Evolutionary conservation across 2,888 invertebrate species (phyloP), one percentile per base, ranked within the genome.

Genomic region (Tachina grossa): DNA sequence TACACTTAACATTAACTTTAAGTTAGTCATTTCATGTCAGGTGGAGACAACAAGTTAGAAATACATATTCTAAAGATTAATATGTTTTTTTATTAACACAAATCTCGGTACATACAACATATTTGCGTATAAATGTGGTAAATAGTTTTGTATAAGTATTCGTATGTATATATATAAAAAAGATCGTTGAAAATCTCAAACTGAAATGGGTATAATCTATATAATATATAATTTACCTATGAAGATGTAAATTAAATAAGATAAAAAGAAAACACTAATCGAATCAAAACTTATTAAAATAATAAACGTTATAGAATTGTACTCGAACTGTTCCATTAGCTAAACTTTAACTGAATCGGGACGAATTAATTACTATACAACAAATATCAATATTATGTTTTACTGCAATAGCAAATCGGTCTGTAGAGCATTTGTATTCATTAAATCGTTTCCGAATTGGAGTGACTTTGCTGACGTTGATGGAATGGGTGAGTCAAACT

Each of bases 321-420:
- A 53, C 45, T 75, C 43, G 39, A 43, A 75, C 8, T 61, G 47
- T 75, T 63, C 49, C 19, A 19, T 63, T 77, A 79, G 66, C 66
- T 74, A 80, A n/a, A 16, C 68, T 49, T 31, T 57, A 16, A 43
- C 47, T 55, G 22, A 51, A 68, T n/a, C 31, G 53, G 59, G 53
- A 68, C 53, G 68, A 45, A 71, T 79, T 68, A 41, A 41, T 79
- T 55, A 39, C 13, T 22, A 39, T 47, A 19, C 4, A 66, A 31
- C 31, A 31, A 31, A 31, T 4, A 66, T 43, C 11, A 9, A 13
- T 61, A 51, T 14, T 41, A 6, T 10, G 57, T 31, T 78, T 86
- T 87, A 91, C 79, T 91, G 91, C 71, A 91, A 76, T 5, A 91
- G 87, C 68, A 91, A 87, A 88, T 91, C 91, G 6, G 90, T 91